Conservation (phyloP, 2,888 invertebrate genomes). For the Standfussiana lucernea region DNA sequence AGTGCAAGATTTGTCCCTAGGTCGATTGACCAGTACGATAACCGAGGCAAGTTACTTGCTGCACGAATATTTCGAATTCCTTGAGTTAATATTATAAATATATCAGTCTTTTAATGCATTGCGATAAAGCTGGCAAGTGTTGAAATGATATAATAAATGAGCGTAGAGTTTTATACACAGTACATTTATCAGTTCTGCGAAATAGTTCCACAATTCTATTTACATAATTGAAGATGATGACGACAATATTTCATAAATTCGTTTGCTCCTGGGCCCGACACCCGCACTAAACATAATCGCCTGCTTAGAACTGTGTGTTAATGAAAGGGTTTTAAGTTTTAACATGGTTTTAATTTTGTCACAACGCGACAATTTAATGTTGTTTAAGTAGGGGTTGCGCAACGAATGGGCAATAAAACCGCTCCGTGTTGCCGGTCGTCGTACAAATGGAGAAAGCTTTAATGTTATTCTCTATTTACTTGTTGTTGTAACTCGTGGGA, state of each 20-base stretch:
- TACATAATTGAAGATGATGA: slow-evolving; percentile 26
- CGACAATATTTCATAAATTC: slow-evolving; percentile 34
- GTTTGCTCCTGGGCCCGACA: slow-evolving; percentile 22
- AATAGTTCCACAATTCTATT: slow-evolving; percentile 18
- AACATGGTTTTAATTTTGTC: slow-evolving; percentile 66
- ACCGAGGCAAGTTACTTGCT: slow-evolving; percentile 55
- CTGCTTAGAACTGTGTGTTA: slow-evolving; percentile 51
- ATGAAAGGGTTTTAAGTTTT: slow-evolving; percentile 65
- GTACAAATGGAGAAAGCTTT: slow-evolving; percentile 64
- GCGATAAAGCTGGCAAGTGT: slow-evolving; percentile 12
- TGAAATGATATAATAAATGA: slow-evolving; percentile 7
- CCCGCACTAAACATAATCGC: slow-evolving; percentile 55
- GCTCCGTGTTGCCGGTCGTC: slow-evolving; percentile 59
- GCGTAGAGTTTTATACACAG: background rate
- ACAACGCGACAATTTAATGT: slow-evolving; percentile 64
- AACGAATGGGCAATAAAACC: slow-evolving; percentile 67
- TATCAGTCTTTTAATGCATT: slow-evolving; percentile 10
- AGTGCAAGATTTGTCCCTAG: slow-evolving; percentile 50
- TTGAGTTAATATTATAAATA: slow-evolving; percentile 28
- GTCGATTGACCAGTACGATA: slow-evolving; percentile 62
- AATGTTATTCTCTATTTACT: slow-evolving; percentile 65
- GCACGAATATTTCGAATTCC: slow-evolving; percentile 60
- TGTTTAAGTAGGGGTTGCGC: slow-evolving; percentile 63
- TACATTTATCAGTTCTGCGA: background rate
- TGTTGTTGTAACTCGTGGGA: slow-evolving; percentile 64